phyloP scores from a whole-genome alignment of 1,140 invertebrate genomes.

The Dufourea novaeangliae region DNA sequence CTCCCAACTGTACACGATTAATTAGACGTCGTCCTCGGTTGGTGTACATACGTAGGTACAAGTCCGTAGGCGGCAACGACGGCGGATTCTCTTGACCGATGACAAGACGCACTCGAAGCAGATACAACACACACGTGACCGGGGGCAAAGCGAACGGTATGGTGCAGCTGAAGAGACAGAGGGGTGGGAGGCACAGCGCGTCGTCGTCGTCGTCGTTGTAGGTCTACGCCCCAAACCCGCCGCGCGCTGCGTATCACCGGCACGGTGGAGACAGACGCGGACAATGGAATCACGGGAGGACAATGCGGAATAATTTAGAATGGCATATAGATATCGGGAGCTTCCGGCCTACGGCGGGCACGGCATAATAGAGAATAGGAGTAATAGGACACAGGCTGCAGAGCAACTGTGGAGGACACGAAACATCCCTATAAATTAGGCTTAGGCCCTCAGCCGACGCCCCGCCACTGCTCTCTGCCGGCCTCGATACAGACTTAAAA shows the following conservation, averaged over 20 bases:
- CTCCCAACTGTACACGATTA: too few relatives aligned
- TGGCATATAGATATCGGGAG: constrained; percentile 79
- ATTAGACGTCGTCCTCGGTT: not conserved
- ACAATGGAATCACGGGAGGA: constrained; percentile 79
- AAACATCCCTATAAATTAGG: constrained; percentile 81
- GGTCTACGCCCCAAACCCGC: constrained; percentile 72
- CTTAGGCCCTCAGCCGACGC: constrained; percentile 54
- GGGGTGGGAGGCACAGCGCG: too few relatives aligned
- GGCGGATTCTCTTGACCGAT: constrained; percentile 56
- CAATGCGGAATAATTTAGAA: constrained; percentile 80
- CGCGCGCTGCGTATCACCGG: constrained; percentile 73
- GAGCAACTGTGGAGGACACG: constrained; percentile 78
- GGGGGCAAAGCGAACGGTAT: too few relatives aligned
- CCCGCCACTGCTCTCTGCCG: not conserved
- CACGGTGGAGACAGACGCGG: constrained; percentile 79
- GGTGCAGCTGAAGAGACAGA: too few relatives aligned
- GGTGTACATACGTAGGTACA: too few relatives aligned
- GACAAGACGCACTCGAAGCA: constrained; percentile 64
- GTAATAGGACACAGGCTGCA: constrained; percentile 79
- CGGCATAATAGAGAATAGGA: constrained; percentile 80
- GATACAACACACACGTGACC: constrained; percentile 47
- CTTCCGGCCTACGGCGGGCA: constrained; percentile 75
- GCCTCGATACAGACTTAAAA: constrained; percentile 16
- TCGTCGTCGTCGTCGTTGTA: constrained; percentile 69
- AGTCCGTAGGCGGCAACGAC: too few relatives aligned